These are phyloP conservation scores for Lamellibrachia columna DNA, from an alignment of 2,888 invertebrate genomes.

Conservation along the genomic window DNA sequence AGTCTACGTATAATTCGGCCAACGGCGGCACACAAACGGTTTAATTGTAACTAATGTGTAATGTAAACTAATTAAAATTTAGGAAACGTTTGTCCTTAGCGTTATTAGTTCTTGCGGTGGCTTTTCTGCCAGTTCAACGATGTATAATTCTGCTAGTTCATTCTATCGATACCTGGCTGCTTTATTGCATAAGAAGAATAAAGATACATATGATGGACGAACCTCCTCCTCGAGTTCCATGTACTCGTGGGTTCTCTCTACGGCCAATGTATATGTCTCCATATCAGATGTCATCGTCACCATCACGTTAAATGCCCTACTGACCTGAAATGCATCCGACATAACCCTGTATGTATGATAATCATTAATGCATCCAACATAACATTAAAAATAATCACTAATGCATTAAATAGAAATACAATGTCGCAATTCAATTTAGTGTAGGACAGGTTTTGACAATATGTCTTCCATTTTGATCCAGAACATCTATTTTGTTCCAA, in stretches of 20 bases:
- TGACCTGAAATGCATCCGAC: neutral
- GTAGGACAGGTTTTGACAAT: no score
- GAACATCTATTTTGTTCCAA: no score
- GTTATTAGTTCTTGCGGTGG: neutral
- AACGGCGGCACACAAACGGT: neutral
- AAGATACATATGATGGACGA: neutral
- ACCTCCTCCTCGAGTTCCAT: conserved; percentile 72
- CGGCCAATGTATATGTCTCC: conserved; percentile 96
- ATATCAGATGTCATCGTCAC: conserved; percentile 96
- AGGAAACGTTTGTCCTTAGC: neutral
- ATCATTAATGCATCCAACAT: no score
- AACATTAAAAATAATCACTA: no score
- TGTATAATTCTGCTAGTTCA: no score
- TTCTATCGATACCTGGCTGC: neutral
- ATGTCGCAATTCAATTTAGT: no score
- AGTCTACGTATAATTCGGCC: no score
- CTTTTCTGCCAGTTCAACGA: no score
- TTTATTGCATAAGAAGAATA: neutral
- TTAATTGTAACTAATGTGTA: neutral
- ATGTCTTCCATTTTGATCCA: no score
- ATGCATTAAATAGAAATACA: no score
- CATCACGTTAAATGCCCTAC: conserved; percentile 80
- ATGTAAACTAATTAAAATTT: no score
- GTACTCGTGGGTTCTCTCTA: conserved; percentile 96
- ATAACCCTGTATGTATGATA: no score